A percentile compares a stretch with the other conserved stretches of the same genome.
phyloP scores from a whole-genome alignment of 2,113 vertebrate species.

The Centropus unirufus region DNA sequence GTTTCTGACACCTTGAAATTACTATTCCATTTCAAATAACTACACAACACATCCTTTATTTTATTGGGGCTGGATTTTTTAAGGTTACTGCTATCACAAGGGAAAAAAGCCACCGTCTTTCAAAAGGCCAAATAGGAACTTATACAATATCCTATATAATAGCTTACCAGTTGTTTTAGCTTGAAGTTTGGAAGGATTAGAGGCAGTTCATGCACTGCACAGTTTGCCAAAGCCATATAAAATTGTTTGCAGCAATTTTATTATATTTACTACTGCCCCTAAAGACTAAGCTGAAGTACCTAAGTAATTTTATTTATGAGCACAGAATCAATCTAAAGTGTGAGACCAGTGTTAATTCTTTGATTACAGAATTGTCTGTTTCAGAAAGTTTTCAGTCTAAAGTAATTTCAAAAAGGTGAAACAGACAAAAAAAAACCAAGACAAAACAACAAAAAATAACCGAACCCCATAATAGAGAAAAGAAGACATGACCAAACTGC shows the following conservation, averaged over 20 bases:
- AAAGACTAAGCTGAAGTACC: neutral
- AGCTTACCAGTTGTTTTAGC: neutral
- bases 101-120: neutral
- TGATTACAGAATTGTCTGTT: neutral
- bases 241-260: neutral
- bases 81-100: neutral
- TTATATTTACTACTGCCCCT: slow-evolving; percentile 1
- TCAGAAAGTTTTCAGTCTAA: neutral
- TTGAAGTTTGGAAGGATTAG: neutral
- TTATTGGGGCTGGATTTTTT: neutral
- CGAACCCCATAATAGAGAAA: neutral
- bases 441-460: neutral
- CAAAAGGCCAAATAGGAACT: neutral
- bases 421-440: neutral
- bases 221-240: neutral
- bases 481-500: neutral
- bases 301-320: neutral
- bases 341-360: neutral
- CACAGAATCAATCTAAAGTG: neutral
- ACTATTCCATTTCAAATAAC: neutral
- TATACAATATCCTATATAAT: neutral
- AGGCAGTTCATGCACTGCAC: neutral
- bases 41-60: neutral
- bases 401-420: neutral
- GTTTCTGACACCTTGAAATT: neutral